Evolutionary conservation across 2,888 invertebrate genomes (phyloP).

Genomic region (Dryobotodes eremita): DNA sequence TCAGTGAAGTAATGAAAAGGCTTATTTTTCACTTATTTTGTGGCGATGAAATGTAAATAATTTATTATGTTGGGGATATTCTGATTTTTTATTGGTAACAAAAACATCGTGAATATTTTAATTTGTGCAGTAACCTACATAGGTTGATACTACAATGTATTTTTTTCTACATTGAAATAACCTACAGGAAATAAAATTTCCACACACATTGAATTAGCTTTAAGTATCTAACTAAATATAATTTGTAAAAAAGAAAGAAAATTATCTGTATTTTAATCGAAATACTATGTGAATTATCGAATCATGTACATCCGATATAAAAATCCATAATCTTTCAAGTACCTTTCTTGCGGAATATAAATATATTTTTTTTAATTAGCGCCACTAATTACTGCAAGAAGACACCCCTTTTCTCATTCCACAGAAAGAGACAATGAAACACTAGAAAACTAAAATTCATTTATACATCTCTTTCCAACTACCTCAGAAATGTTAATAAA

Average conservation of each 20-base stretch:
- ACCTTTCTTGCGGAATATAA: background rate
- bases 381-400: background rate
- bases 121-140: no score
- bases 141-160: no score
- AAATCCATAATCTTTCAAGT: background rate
- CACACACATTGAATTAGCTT: background rate
- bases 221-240: background rate
- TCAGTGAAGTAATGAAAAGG: constrained; percentile 27
- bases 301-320: background rate
- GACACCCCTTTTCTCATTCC: background rate
- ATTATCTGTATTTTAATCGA: background rate
- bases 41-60: constrained; percentile 22
- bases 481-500: constrained; percentile 51
- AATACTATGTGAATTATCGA: background rate
- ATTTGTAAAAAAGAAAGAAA: background rate
- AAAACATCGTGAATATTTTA: background rate
- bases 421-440: background rate
- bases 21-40: constrained; percentile 26
- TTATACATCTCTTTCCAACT: constrained; percentile 20
- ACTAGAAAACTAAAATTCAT: background rate
- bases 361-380: background rate
- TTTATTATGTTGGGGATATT: background rate
- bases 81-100: background rate
- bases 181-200: background rate
- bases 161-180: background rate